Base-by-base conservation (phyloP, 2,113 vertebrate species). In the Megalops atlanticus region DNA sequence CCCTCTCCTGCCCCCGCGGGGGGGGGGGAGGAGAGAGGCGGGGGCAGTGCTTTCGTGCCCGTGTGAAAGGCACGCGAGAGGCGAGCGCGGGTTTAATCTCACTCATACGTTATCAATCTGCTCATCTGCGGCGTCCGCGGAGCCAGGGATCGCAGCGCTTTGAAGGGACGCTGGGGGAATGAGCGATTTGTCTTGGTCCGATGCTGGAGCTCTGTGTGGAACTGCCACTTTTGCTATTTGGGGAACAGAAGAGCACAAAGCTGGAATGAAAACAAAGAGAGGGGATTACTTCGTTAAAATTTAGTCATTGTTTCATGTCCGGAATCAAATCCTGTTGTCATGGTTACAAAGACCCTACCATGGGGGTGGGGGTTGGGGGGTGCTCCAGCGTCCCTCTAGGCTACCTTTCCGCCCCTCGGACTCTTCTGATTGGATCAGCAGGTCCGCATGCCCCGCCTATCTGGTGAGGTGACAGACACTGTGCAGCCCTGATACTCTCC, bases 61-160 rank as follows among this genome's bases (percentile, higher is more conserved):
- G 58, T 47, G 58, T 74, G 78, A 69, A 82, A 84, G 33, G 38
- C 16, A 33, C 38, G 33, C 12, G 14, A 36, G 4, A 35, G 14
- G 14, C 1, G 11, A 35, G 15, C 73, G 54, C 52, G 24, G 73
- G 80, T 38, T 76, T 86, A 83, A 88, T 86, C 83, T 80, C 36
- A n/a, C 52, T 76, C 84, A 85, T 82, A 45, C 70, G 54, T 82
- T 86, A 76, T 87, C 82, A 84, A 88, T 90, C 81, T 86, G 40
- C 80, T 81, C 76, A 70, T 81, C 84, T 83, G 81, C 83, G 83
- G 73, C 40, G 49, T 74, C 80, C 76, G 6, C 49, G 80, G 49
- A 24, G 76, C 70, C n/a, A n/a, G 77, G 77, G 68, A 80, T 31
- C 21, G 2, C 39, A 40, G 21, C 11, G 64, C 83, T 86, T 81